Conservation (phyloP, 2,888 invertebrate genomes). For the Vesta saturnalis region DNA sequence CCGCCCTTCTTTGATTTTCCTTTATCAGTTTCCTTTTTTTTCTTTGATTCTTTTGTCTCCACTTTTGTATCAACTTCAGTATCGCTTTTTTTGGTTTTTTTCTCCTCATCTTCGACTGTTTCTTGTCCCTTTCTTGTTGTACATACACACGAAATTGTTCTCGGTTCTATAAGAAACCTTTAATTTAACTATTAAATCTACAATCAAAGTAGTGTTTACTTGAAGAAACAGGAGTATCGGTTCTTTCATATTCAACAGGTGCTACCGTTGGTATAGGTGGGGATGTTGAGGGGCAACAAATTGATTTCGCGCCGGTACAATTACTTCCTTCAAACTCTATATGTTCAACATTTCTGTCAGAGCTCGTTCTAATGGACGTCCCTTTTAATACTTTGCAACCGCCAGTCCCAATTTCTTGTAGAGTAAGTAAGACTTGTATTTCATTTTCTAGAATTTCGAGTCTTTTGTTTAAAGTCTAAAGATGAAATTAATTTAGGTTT, state of each 20-base stretch:
- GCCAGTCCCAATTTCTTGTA: constrained; percentile 29
- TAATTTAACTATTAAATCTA: not conserved
- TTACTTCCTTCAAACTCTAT: constrained; percentile 20
- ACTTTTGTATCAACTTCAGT: not conserved
- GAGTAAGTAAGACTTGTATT: constrained; percentile 42
- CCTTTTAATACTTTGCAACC: constrained; percentile 19
- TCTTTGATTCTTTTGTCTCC: constrained; percentile 6
- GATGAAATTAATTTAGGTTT: not conserved
- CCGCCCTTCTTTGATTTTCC: not conserved
- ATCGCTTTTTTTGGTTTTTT: not conserved
- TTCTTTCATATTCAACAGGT: not conserved
- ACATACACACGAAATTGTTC: not conserved
- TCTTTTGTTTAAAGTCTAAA: constrained; percentile 38
- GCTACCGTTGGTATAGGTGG: not conserved
- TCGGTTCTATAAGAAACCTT: not conserved
- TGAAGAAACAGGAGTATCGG: not conserved
- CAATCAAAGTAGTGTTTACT: not conserved
- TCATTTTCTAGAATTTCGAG: constrained; percentile 47
- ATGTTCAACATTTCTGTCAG: constrained; percentile 27
- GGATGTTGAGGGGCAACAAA: not conserved
- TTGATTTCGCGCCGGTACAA: constrained; percentile 14
- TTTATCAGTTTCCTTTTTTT: not conserved
- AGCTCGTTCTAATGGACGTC: constrained; percentile 16
- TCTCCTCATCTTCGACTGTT: not conserved
- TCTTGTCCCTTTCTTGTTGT: not conserved